Evolutionary conservation across 1,140 invertebrate species (phyloP).

Genomic region (Brachionus rotundiformis): DNA sequence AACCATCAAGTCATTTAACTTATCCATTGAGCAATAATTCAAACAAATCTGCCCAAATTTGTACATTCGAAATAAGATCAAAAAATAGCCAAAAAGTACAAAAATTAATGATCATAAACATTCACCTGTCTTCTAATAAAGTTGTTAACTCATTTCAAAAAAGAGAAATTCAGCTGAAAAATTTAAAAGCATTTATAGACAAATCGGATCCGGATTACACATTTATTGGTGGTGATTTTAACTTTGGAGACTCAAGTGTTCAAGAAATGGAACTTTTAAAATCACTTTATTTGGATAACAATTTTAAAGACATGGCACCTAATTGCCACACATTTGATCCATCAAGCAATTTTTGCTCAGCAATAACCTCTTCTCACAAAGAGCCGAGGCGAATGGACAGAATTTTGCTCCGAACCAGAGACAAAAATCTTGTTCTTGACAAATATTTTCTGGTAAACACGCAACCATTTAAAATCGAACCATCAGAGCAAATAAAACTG

Average conservation of each 20-base stretch:
- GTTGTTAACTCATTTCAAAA: background rate
- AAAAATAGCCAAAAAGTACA: background rate
- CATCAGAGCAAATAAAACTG: background rate
- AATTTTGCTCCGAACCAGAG: background rate
- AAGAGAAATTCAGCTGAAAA: background rate
- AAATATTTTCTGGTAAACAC: conserved; percentile 9
- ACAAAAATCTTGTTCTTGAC: background rate
- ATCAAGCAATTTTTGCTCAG: background rate
- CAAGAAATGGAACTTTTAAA: conserved; percentile 20
- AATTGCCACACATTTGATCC: conserved; percentile 38
- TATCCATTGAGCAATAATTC: background rate
- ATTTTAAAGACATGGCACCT: background rate
- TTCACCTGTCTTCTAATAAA: conserved; percentile 49
- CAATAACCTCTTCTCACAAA: conserved; percentile 13
- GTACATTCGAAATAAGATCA: background rate
- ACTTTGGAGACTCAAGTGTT: background rate
- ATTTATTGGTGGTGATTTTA: conserved; percentile 44
- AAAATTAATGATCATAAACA: conserved; percentile 9
- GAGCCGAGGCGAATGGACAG: background rate
- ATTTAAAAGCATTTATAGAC: background rate
- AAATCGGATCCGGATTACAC: background rate
- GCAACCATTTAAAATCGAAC: background rate
- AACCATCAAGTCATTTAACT: background rate
- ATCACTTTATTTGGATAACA: background rate
- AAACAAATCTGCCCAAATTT: conserved; percentile 34